A percentile compares a stretch with the other conserved stretches of the same genome.
phyloP scores from a whole-genome alignment of 2,113 vertebrate genomes.

The Percopsis transmontana region DNA sequence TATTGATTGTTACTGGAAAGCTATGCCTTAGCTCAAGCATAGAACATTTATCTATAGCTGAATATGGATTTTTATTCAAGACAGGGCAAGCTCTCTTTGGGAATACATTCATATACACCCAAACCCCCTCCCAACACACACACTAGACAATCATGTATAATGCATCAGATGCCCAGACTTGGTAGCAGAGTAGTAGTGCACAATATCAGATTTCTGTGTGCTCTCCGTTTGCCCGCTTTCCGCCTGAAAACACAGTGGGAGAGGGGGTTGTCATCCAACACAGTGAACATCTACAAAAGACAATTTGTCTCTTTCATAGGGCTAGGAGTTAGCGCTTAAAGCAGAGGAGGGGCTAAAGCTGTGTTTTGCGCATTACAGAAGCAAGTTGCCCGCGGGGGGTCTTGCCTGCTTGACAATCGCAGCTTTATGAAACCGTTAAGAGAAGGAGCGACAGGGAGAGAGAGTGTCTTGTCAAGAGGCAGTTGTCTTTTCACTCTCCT shows the following conservation, averaged over 20 bases:
- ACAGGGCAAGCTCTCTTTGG: slow-evolving; percentile 11
- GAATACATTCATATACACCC: background rate
- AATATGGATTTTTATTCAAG: slow-evolving; percentile 47
- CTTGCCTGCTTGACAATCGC: slow-evolving; percentile 51
- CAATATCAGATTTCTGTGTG: slow-evolving; percentile 46
- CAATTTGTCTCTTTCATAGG: slow-evolving; percentile 54
- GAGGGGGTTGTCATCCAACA: slow-evolving; percentile 42
- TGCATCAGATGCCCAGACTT: slow-evolving; percentile 35
- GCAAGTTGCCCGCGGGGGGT: slow-evolving; percentile 54
- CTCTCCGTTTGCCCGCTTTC: slow-evolving; percentile 29
- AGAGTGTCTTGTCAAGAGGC: background rate
- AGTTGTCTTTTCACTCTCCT: slow-evolving; percentile 8
- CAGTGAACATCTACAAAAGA: slow-evolving; percentile 39
- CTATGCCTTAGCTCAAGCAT: slow-evolving; percentile 22
- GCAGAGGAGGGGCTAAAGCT: slow-evolving; percentile 52
- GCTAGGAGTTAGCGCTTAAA: slow-evolving; percentile 28
- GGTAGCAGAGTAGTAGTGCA: slow-evolving; percentile 17
- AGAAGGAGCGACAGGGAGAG: slow-evolving; percentile 8
- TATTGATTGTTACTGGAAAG: slow-evolving; percentile 49
- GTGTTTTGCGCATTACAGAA: slow-evolving; percentile 55
- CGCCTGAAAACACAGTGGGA: slow-evolving; percentile 43
- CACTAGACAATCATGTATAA: slow-evolving; percentile 41
- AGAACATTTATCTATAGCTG: slow-evolving; percentile 38
- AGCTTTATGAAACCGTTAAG: slow-evolving; percentile 50
- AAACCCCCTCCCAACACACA: slow-evolving; percentile 3